Percentiles rank a stretch among this genome's conserved stretches.
phyloP scores from a whole-genome alignment of 2,113 vertebrate species.

The Lichenostomus cassidix region DNA sequence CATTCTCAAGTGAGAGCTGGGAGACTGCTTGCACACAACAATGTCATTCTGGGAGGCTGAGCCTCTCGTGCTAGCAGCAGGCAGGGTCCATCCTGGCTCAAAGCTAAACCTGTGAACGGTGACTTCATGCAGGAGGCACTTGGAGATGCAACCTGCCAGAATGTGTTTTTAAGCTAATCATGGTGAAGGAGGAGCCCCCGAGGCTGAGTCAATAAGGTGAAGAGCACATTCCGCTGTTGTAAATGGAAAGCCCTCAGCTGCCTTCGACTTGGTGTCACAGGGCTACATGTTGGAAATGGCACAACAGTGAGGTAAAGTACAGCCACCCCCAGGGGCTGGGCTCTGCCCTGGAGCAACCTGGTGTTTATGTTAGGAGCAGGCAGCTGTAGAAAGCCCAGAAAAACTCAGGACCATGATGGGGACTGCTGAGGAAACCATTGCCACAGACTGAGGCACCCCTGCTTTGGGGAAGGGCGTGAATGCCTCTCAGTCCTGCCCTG shows the following conservation, averaged over 20 bases:
- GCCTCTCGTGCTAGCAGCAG: accelerated
- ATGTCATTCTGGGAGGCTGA: neutral
- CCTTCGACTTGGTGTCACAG: neutral
- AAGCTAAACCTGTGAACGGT: neutral
- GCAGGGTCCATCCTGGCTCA: neutral
- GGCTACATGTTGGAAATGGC: neutral
- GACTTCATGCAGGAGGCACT: neutral
- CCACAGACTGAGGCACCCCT: neutral
- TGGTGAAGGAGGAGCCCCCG: neutral
- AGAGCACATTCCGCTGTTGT: neutral
- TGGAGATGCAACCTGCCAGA: neutral
- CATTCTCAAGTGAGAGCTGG: accelerated
- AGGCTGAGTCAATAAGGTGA: neutral
- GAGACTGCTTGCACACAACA: neutral
- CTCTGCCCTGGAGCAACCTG: neutral
- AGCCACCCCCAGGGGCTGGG: neutral
- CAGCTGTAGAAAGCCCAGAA: neutral
- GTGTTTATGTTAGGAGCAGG: neutral
- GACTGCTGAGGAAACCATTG: neutral
- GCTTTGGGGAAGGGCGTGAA: neutral
- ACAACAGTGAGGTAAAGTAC: neutral
- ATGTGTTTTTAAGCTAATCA: neutral
- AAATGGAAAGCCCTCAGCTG: neutral
- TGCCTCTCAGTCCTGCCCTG: neutral
- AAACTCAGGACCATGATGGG: neutral